Conservation (phyloP, 1,140 invertebrate genomes). For the Drosophila elegans region DNA sequence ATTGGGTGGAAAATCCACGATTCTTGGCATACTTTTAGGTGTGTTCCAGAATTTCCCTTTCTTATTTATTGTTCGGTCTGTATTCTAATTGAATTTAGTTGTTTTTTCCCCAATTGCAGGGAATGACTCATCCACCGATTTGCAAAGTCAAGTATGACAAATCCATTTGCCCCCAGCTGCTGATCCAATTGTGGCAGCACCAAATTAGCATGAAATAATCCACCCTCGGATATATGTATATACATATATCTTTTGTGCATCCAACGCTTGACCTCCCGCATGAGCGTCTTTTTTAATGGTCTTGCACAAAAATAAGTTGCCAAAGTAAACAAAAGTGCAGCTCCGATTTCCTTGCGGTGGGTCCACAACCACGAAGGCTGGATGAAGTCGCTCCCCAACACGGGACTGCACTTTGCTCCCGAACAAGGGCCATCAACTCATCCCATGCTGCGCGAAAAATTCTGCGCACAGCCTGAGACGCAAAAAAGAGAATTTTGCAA, state of each 20-base stretch:
- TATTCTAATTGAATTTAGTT: slow-evolving; percentile 60
- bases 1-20: background rate
- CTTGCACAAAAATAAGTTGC: slow-evolving; percentile 66
- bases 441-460: slow-evolving; percentile 54
- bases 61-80: slow-evolving; percentile 4
- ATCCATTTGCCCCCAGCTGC: slow-evolving; percentile 46
- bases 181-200: slow-evolving; percentile 17
- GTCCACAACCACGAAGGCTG: slow-evolving; percentile 15
- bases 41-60: slow-evolving; percentile 20
- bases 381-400: slow-evolving; percentile 22
- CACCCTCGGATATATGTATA: slow-evolving; percentile 40
- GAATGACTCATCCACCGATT: slow-evolving; percentile 58
- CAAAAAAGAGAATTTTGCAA: slow-evolving; percentile 32
- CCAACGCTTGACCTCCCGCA: slow-evolving; percentile 62
- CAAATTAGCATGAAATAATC: slow-evolving; percentile 70
- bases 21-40: slow-evolving; percentile 64
- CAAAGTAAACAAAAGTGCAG: slow-evolving; percentile 58
- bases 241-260: slow-evolving; percentile 22
- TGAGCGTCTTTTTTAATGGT: slow-evolving; percentile 43
- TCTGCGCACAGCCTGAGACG: slow-evolving; percentile 52
- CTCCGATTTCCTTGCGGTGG: slow-evolving; percentile 24
- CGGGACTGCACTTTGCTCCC: slow-evolving; percentile 48
- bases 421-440: slow-evolving; percentile 24
- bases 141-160: slow-evolving; percentile 65
- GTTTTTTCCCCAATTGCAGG: slow-evolving; percentile 36